A percentile compares a stretch with the other conserved stretches of the same genome.
Conservation (phyloP, 1,140 invertebrate species). For the Chrysomallon squamiferum region DNA sequence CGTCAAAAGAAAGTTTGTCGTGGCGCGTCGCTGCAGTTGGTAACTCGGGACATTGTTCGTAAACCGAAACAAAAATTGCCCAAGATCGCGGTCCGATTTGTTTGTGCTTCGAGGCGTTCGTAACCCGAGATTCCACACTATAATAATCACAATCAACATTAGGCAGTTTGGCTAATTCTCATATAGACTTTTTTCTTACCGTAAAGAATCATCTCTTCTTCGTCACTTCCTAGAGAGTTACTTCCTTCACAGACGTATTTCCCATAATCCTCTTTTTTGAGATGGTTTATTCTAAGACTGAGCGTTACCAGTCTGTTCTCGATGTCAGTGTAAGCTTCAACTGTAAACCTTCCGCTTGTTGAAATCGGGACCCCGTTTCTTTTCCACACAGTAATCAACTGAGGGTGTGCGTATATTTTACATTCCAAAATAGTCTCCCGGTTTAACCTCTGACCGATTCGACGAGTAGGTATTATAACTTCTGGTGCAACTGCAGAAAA, state of each 20-base stretch:
- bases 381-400: constrained; percentile 86
- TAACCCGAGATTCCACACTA: too few species aligned
- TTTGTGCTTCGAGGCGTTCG: too few species aligned
- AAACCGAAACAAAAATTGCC: too few species aligned
- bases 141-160: too few species aligned
- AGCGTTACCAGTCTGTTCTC: constrained; percentile 70
- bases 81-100: too few species aligned
- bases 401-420: constrained; percentile 86
- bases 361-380: constrained; percentile 69
- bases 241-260: constrained; percentile 89
- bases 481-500: constrained; percentile 35
- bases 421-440: constrained; percentile 75
- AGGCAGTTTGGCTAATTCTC: too few species aligned
- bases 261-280: constrained; percentile 79
- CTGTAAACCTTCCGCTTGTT: background rate
- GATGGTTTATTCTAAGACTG: constrained; percentile 80
- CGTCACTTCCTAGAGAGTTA: constrained; percentile 85
- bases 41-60: too few species aligned
- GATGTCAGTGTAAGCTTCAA: background rate
- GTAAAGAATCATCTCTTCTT: constrained; percentile 83
- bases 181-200: constrained; percentile 72
- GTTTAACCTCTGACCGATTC: constrained; percentile 44
- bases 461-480: constrained; percentile 33
- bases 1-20: too few species aligned
- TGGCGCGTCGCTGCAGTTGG: too few species aligned